Base-by-base conservation (phyloP, 2,113 vertebrate genomes). In the Bubo bubo region DNA sequence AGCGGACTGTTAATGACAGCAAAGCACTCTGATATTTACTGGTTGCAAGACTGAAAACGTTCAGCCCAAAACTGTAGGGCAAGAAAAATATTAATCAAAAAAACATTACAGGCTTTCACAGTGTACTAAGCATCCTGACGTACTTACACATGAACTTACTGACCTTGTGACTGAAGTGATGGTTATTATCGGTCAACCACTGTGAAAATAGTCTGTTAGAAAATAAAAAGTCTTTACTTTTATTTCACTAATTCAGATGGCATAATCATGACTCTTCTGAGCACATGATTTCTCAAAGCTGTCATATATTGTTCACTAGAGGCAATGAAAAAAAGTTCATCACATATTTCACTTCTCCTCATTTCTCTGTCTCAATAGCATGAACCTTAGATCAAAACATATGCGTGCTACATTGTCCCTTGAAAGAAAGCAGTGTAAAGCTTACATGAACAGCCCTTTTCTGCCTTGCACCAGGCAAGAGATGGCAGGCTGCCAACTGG, bases 231-330 rank as follows among this genome's bases (percentile, higher is more conserved):
- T 22, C 79, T 67, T 93, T 52, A 85, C 47, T 81, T 82, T n/a
- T 28, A 60, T 91, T 86, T 86, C 41, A 34, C 60, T 87, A 81
- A 95, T 89, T 80, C 68, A 55, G 68, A 72, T 24, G 55, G 62
- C 37, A 47, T 9, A 70, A 32, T 64, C 70, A 86, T 9, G 30
- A 52, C 58, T 70, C 62, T 43, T 43, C 50, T 24, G 59, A 83
- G 74, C 15, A n/a, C 0, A 41, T 2, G 0, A 20, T 60, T 77
- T 70, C 81, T 77, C 90, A 53, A 13, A 89, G 68, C 34, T 86
- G 41, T 49, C n/a, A 64, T 8, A 14, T 24, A 8, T 22, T 56
- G 32, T 50, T 89, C 81, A 70, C 2, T 9, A 35, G 63, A 74
- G 39, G 18, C 26, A 35, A 66, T 20, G 19, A 59, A 85, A 94